Percentiles rank a stretch among this genome's conserved stretches.
These are phyloP conservation scores for Papilio machaon DNA, from an alignment of 1,140 invertebrate genomes.

Conservation along the genomic window DNA sequence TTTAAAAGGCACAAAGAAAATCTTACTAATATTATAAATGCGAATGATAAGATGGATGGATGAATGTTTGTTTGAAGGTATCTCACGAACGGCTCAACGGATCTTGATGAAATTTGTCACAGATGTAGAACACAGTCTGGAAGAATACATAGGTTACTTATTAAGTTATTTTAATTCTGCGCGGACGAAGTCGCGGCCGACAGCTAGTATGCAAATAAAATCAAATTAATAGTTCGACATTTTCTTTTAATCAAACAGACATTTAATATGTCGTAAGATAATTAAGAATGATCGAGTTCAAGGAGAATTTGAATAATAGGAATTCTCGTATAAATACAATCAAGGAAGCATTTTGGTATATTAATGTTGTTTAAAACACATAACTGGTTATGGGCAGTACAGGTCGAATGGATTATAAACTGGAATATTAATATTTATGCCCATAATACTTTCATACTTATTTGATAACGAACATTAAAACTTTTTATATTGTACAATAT, in stretches of 20 bases:
- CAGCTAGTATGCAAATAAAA: not conserved
- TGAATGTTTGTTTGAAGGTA: no score
- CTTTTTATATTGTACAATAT: not conserved
- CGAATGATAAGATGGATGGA: no score
- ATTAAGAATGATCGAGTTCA: slow-evolving; percentile 27
- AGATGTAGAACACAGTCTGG: no score
- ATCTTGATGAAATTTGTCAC: no score
- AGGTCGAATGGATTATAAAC: slow-evolving; percentile 20
- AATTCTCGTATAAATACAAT: slow-evolving; percentile 26
- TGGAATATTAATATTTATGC: slow-evolving; percentile 14
- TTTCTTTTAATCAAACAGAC: slow-evolving; percentile 14
- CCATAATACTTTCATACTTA: not conserved
- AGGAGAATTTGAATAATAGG: slow-evolving; percentile 36
- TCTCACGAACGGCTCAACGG: no score
- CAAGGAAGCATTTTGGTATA: slow-evolving; percentile 33
- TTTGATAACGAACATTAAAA: not conserved
- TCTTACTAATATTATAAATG: no score
- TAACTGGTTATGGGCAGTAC: slow-evolving; percentile 17
- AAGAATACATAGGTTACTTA: no score
- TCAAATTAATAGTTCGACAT: slow-evolving; percentile 27
- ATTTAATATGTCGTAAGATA: slow-evolving; percentile 25
- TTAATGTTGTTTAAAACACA: slow-evolving; percentile 24
- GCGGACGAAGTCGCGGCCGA: no score
- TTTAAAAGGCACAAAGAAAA: no score
- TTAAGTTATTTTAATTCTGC: no score